Evolutionary conservation across 2,797 vertebrate species (phyloP).

Genomic region (Myripristis jacobus): DNA sequence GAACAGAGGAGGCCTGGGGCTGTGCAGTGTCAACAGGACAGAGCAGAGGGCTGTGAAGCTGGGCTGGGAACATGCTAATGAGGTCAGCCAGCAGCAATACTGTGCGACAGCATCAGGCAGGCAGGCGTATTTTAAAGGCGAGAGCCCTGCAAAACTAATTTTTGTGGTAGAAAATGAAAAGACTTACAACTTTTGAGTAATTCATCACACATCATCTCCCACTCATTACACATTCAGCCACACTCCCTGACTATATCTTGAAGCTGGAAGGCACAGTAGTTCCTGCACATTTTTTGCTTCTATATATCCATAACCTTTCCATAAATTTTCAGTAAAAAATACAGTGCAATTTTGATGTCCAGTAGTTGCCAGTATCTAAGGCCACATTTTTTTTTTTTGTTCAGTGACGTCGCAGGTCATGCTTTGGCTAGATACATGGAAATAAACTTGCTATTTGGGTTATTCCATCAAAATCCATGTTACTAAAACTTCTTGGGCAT

Average conservation of each 20-base stretch:
- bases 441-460: no score
- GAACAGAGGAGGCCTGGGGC: constrained; percentile 14
- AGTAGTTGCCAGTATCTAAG: not conserved
- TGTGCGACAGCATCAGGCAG: constrained; percentile 5
- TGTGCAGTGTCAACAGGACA: constrained; percentile 3
- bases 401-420: no score
- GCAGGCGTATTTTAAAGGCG: constrained; percentile 24
- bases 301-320: not conserved
- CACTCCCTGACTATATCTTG: not conserved
- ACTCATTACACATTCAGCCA: not conserved
- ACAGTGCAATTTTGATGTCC: not conserved
- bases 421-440: no score
- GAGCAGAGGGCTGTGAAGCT: constrained; percentile 13
- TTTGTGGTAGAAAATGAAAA: constrained; percentile 22
- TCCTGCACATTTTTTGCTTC: not conserved
- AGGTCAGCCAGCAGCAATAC: constrained; percentile 41
- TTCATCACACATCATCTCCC: constrained; percentile 13
- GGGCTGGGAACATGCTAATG: constrained; percentile 6
- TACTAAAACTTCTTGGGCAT: not conserved
- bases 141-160: constrained; percentile 18
- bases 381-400: no score
- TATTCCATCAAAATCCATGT: not conserved
- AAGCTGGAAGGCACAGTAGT: not conserved
- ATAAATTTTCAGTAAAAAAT: not conserved
- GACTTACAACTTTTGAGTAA: not conserved